Evolutionary conservation across 2,888 invertebrate genomes (phyloP), one percentile per base, ranked within the genome.

Genomic region (Andrena flavipes): DNA sequence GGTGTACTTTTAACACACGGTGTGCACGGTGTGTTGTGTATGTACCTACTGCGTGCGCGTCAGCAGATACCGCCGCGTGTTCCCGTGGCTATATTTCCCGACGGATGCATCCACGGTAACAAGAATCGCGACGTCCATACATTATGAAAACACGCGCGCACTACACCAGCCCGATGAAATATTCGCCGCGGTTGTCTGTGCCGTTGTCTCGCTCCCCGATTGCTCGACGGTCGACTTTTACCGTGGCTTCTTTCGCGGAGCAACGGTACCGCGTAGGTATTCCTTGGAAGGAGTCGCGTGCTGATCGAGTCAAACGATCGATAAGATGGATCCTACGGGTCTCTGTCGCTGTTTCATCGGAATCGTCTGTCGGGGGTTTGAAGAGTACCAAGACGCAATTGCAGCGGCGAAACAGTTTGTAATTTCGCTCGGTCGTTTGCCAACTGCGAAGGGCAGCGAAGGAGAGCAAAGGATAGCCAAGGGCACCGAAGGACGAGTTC

Each of bases 11-110:
- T 62, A 48, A 74, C 51, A 51, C 35, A 26, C 29, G n/a, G 2
- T 48, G 64, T 59, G 23, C 30, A 26, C 26, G n/a, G 1, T 48
- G 64, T 59, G 23, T 10, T 16, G 42, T 42, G 42, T 42, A 0
- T 42, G 42, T 16, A 42, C 16, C 42, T 42, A 60, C 10, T 56
- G 49, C 30, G 68, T 51, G 60, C 33, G 49, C 60, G 59, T 60
- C 65, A 26, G 59, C 51, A 48, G 63, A 49, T 23, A 59, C 23
- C 20, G 35, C 51, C 67, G 60, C 67, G 48, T 64, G n/a, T 23
- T 20, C 26, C 10, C 62, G 20, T 54, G 59, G 20, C 51, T 71
- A 33, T 76, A 76, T 81, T 84, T 78, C 84, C 78, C 84, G 84
- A 76, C 78, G 85, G 85, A 67, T 67, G 56, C 70, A 71, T 68